Conservation (phyloP, 2,113 vertebrate species). For the Trichechus manatus region DNA sequence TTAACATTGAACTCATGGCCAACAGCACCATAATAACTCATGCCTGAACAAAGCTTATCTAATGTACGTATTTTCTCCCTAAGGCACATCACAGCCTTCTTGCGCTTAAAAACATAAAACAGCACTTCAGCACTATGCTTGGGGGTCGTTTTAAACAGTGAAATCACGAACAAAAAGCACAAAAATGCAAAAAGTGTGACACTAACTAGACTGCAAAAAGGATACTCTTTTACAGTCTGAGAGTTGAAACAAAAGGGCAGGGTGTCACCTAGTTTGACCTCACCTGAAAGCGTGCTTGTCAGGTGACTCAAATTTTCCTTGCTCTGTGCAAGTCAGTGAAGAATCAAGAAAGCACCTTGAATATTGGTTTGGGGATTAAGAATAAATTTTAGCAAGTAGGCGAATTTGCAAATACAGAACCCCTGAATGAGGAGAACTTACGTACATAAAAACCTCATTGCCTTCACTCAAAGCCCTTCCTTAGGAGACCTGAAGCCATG, state of each 20-base stretch:
- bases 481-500: neutral
- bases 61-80: neutral
- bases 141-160: too few species aligned
- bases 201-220: neutral
- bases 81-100: too few species aligned
- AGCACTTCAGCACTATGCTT: too few species aligned
- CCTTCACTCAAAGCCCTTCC: neutral
- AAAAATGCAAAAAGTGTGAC: neutral
- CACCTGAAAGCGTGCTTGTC: neutral
- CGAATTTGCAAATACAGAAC: neutral
- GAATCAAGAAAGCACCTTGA: neutral
- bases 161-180: neutral
- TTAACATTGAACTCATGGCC: neutral
- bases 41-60: neutral
- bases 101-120: too few species aligned
- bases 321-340: neutral
- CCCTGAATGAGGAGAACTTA: neutral
- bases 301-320: neutral
- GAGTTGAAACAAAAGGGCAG: neutral
- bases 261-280: neutral
- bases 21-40: neutral
- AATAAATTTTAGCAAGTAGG: neutral
- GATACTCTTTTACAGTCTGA: neutral
- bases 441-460: accelerated
- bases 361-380: neutral